These are phyloP conservation scores for Cylindroiulus punctatus DNA, from an alignment of 2,888 invertebrate species.

Conservation along the genomic window DNA sequence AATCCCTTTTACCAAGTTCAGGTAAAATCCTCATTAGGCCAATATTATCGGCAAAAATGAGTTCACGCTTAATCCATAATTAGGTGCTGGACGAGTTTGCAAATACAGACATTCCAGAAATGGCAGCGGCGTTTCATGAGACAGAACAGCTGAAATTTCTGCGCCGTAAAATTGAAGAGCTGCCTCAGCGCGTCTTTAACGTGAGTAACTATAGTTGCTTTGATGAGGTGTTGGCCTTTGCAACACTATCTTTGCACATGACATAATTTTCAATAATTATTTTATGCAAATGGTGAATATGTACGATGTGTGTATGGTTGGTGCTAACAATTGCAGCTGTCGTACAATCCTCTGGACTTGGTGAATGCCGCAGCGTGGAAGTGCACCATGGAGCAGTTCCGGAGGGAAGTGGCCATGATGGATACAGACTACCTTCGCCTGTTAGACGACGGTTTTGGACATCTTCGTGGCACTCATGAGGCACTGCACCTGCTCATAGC, in stretches of 20 bases:
- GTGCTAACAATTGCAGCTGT: slow-evolving; percentile 10
- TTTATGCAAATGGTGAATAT: too few species aligned
- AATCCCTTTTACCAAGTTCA: too few species aligned
- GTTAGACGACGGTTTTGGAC: slow-evolving; percentile 44
- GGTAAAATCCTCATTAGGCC: too few species aligned
- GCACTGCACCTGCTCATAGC: not conserved
- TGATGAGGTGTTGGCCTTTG: too few species aligned
- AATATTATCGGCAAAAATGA: too few species aligned
- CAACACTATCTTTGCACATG: too few species aligned
- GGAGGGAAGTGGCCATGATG: slow-evolving; percentile 35
- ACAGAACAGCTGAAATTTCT: not conserved
- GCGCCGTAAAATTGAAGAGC: not conserved
- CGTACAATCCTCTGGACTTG: slow-evolving; percentile 50
- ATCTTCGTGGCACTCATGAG: not conserved
- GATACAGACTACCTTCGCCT: slow-evolving; percentile 37
- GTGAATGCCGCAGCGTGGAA: slow-evolving; percentile 45
- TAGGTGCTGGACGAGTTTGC: slow-evolving; percentile 16
- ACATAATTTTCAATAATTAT: too few species aligned
- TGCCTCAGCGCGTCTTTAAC: slow-evolving; percentile 22
- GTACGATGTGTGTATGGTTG: too few species aligned
- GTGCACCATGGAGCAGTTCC: slow-evolving; percentile 48
- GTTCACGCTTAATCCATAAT: not conserved
- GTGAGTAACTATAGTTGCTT: not conserved
- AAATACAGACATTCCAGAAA: slow-evolving; percentile 19
- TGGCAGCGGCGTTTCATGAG: slow-evolving; percentile 1